Base-by-base conservation (phyloP, 2,888 invertebrate genomes). In the Pachydiplax longipennis region DNA sequence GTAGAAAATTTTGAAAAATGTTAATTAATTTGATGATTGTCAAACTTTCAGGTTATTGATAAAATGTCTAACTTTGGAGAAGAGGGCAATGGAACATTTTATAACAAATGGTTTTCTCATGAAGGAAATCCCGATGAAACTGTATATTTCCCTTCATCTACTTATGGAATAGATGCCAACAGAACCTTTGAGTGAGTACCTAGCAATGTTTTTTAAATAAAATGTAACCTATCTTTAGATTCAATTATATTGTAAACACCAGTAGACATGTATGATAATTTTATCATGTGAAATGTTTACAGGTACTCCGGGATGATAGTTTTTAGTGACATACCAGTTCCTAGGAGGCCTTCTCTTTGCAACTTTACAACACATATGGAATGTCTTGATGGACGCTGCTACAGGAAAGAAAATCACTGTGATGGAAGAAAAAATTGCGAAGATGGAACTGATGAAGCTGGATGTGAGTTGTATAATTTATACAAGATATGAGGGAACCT, bases 161-260 rank as follows among this genome's bases (percentile, higher is more conserved):
- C 98, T 0, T 98, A 96, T 93, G 99, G 99, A 40, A 96, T 99
- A 91, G 99, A 99, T 94, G 98, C 98, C 1, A 99, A 99, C 94
- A 95, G 98, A 91, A 99, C 99, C 0, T 99, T 99, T 93, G 97
- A 97, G 95, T 99, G 93, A 93, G 93, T 93, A 44, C 44, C 22
- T 58, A 13, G 35, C 1, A 18, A 8, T 44, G 10, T 8, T 81
- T 35, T 35, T 35, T 31, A 35, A 87, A 4, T 48, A 22, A 87
- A 44, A 53, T 1, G 0, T 0, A 90, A 25, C 73, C 73, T 12
- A 61, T 65, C 22, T 90, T 90, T 22, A 10, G 6, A 44, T 44
- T 6, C 8, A 44, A 6, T 44, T 8, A 0, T 44, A 44, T 10
- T 8, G 10, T n/a, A n/a, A 10, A 13, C 25, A 31, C n/a, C 13